Base-by-base conservation (phyloP, 2,888 invertebrate species). In the Diarsia rubi region DNA sequence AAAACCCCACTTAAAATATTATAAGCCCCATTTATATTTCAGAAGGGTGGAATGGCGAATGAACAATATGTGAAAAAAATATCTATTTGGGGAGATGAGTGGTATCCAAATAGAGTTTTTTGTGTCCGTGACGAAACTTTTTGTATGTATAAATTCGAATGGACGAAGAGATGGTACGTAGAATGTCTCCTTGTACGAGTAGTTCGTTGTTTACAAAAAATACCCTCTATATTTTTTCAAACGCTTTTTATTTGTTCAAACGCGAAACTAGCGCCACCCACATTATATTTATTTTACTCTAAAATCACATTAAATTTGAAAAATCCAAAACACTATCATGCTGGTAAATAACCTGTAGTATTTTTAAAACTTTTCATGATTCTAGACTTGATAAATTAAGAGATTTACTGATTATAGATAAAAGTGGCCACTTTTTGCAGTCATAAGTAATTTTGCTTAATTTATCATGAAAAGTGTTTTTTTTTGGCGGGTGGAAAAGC, bases 1-100 rank as follows among this genome's bases (percentile, higher is more conserved):
- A 24, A 65, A 75, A 73, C 31, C 63, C 64, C 57, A 75, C 75
- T 83, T 83, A 74, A 85, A 82, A 73, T 77, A 82, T 76, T 70
- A 77, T 77, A 77, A 59, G n/a, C 57, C 49, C 78, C 78, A 77
- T 82, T 85, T 82, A 73, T 85, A 63, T 82, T 85, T 73, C 44
- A 85, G 73, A 82, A 68, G 83, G 85, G 78, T 77, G n/a, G n/a
- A n/a, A n/a, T 78, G 21, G 49, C 19, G 44, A 67, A 62, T 65
- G 60, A 65, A 69, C 47, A 54, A 42, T 69, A n/a, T 68, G 60
- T 76, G 54, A 12, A 70, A 82, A 73, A 81, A 69, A 63, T 27
- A 54, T 69, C 31, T 64, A 72, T 82, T 76, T 69, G 21, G 19
- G 27, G 45, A 64, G 62, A 27, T 63, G 59, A 69, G 37, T 60